A percentile compares a stretch with the other conserved stretches of the same genome.
phyloP scores from a whole-genome alignment of 2,888 invertebrate species.

The Drosophila pseudotalamancana region DNA sequence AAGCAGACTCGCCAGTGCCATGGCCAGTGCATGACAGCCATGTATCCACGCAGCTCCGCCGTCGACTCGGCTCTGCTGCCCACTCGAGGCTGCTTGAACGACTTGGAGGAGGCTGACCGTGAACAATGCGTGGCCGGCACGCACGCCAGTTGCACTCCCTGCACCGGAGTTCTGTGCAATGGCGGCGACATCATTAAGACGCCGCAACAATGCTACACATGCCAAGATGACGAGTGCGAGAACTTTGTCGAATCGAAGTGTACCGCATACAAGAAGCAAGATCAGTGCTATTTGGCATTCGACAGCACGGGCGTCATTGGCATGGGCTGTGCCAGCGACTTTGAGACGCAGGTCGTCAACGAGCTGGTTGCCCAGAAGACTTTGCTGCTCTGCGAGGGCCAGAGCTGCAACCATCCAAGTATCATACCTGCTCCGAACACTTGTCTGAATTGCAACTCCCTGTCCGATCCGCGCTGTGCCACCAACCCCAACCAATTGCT shows the following conservation, averaged over 20 bases:
- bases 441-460: slow-evolving; percentile 76
- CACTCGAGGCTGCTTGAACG: slow-evolving; percentile 80
- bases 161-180: slow-evolving; percentile 69
- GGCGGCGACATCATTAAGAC: slow-evolving; percentile 49
- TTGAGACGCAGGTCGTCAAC: slow-evolving; percentile 54
- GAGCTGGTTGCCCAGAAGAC: slow-evolving; percentile 69
- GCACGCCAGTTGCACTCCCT: slow-evolving; percentile 62
- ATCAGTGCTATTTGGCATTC: slow-evolving; percentile 76
- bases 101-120: slow-evolving; percentile 70
- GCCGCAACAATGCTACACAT: slow-evolving; percentile 72
- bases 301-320: slow-evolving; percentile 46
- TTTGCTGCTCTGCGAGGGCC: slow-evolving; percentile 69
- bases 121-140: slow-evolving; percentile 57
- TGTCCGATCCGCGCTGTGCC: slow-evolving; percentile 72
- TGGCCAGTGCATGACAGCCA: slow-evolving; percentile 74
- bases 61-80: slow-evolving; percentile 71
- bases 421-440: slow-evolving; percentile 47
- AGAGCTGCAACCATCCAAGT: slow-evolving; percentile 67
- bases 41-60: slow-evolving; percentile 72
- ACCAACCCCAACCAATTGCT: slow-evolving; percentile 77
- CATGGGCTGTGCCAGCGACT: slow-evolving; percentile 82
- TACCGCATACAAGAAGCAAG: slow-evolving; percentile 60
- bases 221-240: slow-evolving; percentile 59
- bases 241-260: slow-evolving; percentile 49
- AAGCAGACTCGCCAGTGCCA: slow-evolving; percentile 69